Conservation (phyloP, 2,888 invertebrate genomes). For the Mesopsocus fuscifrons region DNA sequence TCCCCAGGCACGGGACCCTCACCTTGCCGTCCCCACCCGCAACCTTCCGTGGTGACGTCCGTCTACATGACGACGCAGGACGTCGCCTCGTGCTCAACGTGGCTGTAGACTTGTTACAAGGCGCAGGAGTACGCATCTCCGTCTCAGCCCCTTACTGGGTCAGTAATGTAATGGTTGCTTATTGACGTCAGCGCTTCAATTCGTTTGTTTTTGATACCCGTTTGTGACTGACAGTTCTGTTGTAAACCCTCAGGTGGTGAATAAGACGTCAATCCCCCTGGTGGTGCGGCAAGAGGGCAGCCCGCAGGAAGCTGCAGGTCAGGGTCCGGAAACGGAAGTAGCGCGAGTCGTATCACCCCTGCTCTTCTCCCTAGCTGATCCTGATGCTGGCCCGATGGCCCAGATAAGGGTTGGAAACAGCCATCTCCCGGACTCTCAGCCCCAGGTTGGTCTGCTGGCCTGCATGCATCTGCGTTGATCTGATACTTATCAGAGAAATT, state of each 20-base stretch:
- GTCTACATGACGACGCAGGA: constrained; percentile 51
- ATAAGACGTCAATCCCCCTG: constrained; percentile 88
- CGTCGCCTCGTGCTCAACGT: constrained; percentile 59
- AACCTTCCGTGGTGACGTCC: constrained; percentile 43
- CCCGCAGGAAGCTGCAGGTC: constrained; percentile 60
- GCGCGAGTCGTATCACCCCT: constrained; percentile 84
- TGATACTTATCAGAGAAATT: too few species aligned
- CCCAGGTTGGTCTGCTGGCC: constrained; percentile 30
- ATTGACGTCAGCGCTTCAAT: too few species aligned
- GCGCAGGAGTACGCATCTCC: constrained; percentile 45
- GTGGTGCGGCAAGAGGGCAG: constrained; percentile 84
- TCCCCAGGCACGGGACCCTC: constrained; percentile 49
- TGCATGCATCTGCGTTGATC: background rate
- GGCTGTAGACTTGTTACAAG: constrained; percentile 36
- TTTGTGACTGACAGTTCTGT: too few species aligned
- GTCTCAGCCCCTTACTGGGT: constrained; percentile 69
- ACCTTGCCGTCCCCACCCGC: constrained; percentile 26
- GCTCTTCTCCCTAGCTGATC: constrained; percentile 83
- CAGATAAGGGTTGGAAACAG: constrained; percentile 57
- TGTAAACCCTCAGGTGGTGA: constrained; percentile 73
- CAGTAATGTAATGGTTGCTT: background rate
- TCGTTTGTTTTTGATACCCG: too few species aligned
- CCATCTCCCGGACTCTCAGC: constrained; percentile 31
- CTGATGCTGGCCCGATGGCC: constrained; percentile 61
- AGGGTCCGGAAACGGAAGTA: constrained; percentile 85